Evolutionary conservation across 2,113 vertebrate genomes (phyloP).

Genomic region (Macroglossus sobrinus): DNA sequence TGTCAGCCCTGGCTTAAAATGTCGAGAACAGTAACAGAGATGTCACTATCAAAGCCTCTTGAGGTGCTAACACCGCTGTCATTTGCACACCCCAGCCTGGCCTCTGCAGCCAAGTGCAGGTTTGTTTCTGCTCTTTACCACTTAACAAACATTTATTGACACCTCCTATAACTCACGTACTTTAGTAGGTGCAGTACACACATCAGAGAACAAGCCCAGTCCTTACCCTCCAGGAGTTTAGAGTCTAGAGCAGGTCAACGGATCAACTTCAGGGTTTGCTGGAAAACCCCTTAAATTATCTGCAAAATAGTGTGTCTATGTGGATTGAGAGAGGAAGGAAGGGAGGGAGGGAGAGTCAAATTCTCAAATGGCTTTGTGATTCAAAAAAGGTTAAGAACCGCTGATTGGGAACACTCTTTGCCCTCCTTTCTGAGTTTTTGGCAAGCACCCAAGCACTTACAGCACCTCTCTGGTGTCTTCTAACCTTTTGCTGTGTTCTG

Average conservation of each 20-base stretch:
- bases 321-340: neutral
- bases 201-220: neutral
- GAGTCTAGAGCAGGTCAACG: neutral
- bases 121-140: neutral
- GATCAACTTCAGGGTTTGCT: neutral
- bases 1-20: neutral
- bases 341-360: neutral
- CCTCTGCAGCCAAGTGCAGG: neutral
- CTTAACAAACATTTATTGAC: neutral
- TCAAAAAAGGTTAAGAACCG: neutral
- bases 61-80: neutral
- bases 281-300: neutral
- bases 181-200: neutral
- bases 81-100: neutral
- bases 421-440: neutral
- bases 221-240: neutral
- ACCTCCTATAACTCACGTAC: neutral
- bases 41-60: neutral
- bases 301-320: neutral
- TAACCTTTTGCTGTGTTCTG: neutral
- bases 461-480: neutral
- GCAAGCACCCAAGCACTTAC: neutral
- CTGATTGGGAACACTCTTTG: neutral
- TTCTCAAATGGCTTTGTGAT: neutral
- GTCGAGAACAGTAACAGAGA: neutral